These are phyloP conservation scores for Aethina tumida DNA, from an alignment of 1,140 invertebrate species.

Conservation along the genomic window DNA sequence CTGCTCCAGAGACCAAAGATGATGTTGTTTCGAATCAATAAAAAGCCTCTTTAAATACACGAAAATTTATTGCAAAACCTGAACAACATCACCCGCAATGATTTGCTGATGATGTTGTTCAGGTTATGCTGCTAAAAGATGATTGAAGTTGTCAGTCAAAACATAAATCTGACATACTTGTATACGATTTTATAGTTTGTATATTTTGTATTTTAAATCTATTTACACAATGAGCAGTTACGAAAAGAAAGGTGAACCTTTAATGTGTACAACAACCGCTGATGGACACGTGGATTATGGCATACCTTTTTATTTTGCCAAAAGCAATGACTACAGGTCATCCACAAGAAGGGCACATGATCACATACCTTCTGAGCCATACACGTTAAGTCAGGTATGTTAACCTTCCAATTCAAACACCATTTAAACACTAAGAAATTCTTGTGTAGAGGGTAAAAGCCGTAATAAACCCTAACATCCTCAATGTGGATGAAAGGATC, in stretches of 20 bases:
- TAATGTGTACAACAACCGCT: slow-evolving; percentile 24
- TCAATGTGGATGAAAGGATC: slow-evolving; percentile 17
- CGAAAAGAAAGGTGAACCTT: slow-evolving; percentile 7
- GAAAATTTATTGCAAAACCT: too few relatives aligned
- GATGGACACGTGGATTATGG: slow-evolving; percentile 26
- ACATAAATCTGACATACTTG: too few relatives aligned
- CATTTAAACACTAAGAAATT: slow-evolving; percentile 1
- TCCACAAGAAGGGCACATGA: slow-evolving; percentile 21
- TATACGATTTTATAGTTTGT: too few relatives aligned
- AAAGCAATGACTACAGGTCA: slow-evolving; percentile 26
- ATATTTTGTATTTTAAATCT: too few relatives aligned
- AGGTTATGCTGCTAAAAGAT: too few relatives aligned
- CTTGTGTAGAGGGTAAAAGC: slow-evolving; percentile 24
- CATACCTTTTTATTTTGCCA: slow-evolving; percentile 20
- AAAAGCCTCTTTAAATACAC: too few relatives aligned
- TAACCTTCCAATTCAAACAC: background rate
- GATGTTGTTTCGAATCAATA: too few relatives aligned
- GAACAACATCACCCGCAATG: too few relatives aligned
- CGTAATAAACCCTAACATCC: slow-evolving; percentile 20
- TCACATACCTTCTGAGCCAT: slow-evolving; percentile 20
- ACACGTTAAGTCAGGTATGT: slow-evolving; percentile 28
- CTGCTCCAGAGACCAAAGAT: too few relatives aligned
- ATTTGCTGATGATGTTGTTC: too few relatives aligned
- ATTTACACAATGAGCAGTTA: too few relatives aligned
- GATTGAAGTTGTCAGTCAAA: too few relatives aligned